phyloP scores from a whole-genome alignment of 1,140 invertebrate genomes.

The Drosophila carrolli region DNA sequence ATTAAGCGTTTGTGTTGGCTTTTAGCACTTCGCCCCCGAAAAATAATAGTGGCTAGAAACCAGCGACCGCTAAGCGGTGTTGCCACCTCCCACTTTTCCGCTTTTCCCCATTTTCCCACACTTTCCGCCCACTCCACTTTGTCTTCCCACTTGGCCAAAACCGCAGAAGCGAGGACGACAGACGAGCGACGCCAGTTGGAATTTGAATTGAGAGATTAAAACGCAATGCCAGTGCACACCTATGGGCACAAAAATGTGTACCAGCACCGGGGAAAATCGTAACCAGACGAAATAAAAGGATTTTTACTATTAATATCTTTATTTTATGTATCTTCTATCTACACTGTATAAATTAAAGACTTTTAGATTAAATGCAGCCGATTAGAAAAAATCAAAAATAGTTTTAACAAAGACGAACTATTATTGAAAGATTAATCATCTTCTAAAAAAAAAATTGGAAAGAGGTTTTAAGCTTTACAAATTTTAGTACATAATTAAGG shows the following conservation, averaged over 20 bases:
- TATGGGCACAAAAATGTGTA: not conserved
- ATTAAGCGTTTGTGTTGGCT: slow-evolving; percentile 22
- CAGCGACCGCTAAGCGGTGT: slow-evolving; percentile 26
- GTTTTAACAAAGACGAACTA: not conserved
- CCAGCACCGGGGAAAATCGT: not conserved
- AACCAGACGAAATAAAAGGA: no score
- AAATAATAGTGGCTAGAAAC: slow-evolving; percentile 26
- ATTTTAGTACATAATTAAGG: no score
- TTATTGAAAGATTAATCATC: no score
- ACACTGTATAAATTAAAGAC: no score
- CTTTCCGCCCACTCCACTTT: slow-evolving; percentile 7
- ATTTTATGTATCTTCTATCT: no score
- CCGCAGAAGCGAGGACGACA: slow-evolving; percentile 37
- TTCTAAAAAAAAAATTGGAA: no score
- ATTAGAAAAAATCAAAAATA: not conserved
- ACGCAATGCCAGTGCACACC: slow-evolving; percentile 37
- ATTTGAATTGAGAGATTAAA: slow-evolving; percentile 80
- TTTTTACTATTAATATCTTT: no score
- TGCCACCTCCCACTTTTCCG: slow-evolving; percentile 17
- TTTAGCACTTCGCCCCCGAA: slow-evolving; percentile 28
- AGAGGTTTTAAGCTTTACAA: no score
- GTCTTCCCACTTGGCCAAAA: slow-evolving; percentile 31
- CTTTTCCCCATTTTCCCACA: slow-evolving; percentile 15
- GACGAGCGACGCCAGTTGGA: slow-evolving; percentile 43
- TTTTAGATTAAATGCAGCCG: no score